Base-by-base conservation (phyloP, 1,140 invertebrate species). In the Hyles vespertilio region DNA sequence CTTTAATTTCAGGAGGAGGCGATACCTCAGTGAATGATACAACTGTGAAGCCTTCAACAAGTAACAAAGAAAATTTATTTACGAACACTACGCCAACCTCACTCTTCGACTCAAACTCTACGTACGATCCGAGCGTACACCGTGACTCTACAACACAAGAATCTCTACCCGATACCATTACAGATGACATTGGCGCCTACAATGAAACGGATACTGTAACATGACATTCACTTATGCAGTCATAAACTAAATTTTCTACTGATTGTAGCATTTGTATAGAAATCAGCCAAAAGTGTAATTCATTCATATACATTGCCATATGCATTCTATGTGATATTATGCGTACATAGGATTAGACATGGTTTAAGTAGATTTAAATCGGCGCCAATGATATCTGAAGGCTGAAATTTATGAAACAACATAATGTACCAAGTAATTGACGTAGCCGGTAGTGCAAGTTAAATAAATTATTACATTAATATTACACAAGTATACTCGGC, bases 1-100 rank as follows among this genome's bases (percentile, higher is more conserved):
- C 12, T 40, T 66, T 74, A 49, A 71, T 79, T 67, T 9, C 75
- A 87, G 84, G 83, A 86, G 72, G 84, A 86, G 72, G 81, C 84
- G 71, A 81, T 87, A 77, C 68, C 84, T 61, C 77, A 87, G 64
- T 87, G 61, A 83, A 72, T 55, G 73, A 69, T n/a, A 65, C 64
- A 46, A 58, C 56, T 51, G 70, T 61, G 51, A 66, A 65, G 36
- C 47, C 69, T 57, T 50, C 63, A 48, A 49, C 69, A 52, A 67
- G 58, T 11, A 72, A 69, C 65, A 61, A 62, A 61, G 61, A 58
- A 32, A 61, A 63, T 51, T 59, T 48, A 49, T 60, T 50, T 40
- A 65, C 44, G 52, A 58, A 61, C 6, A 64, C 47, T 50, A 58
- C 32, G 8, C 8, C 11, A 53, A 57, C 33, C n/a, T 8, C 55